phyloP scores from a whole-genome alignment of 2,113 vertebrate species.

The Oreochromis aureus region DNA sequence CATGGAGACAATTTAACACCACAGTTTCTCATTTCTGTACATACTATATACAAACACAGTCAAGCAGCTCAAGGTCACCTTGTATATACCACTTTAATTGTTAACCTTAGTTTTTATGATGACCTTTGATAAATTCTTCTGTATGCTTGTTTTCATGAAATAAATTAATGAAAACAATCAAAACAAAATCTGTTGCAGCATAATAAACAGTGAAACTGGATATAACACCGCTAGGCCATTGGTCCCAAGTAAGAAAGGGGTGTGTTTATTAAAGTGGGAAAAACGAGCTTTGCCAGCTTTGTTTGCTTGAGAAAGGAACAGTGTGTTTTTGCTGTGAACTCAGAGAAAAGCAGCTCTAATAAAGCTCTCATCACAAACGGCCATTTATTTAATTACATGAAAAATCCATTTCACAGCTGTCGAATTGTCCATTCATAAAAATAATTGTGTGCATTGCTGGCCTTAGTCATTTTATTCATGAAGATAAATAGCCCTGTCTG shows the following conservation, averaged over 20 bases:
- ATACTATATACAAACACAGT: neutral
- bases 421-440: constrained; percentile 45
- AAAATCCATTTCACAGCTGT: neutral
- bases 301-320: constrained; percentile 37
- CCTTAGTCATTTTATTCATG: neutral
- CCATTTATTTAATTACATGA: constrained; percentile 25
- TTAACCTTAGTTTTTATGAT: neutral
- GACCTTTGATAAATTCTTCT: neutral
- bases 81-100: constrained; percentile 27
- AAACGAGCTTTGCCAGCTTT: constrained; percentile 8
- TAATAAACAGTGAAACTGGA: constrained; percentile 43
- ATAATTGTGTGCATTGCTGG: neutral
- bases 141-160: neutral
- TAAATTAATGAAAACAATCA: neutral
- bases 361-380: neutral
- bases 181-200: constrained; percentile 25
- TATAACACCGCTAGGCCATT: neutral
- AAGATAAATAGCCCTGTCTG: neutral
- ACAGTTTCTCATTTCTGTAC: neutral
- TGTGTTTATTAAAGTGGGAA: constrained; percentile 31
- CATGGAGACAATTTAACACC: constrained; percentile 35
- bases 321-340: constrained; percentile 7
- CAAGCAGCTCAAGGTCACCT: constrained; percentile 37
- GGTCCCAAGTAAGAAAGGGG: neutral
- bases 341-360: neutral